phyloP scores from a whole-genome alignment of 1,140 invertebrate genomes.

The Drosophila willistoni region DNA sequence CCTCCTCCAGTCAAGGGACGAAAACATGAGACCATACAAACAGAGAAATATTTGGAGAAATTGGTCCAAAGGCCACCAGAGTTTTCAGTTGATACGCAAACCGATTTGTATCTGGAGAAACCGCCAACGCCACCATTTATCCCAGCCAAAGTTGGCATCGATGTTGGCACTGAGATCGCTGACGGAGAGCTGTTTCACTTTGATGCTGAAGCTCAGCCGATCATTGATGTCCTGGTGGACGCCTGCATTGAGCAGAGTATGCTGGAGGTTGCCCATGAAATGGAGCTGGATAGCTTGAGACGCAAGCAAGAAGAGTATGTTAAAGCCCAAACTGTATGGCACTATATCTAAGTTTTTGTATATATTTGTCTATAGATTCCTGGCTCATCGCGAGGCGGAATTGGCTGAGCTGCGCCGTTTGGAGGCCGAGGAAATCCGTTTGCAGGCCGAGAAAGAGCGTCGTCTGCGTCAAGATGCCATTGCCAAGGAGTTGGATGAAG shows the following conservation, averaged over 20 bases:
- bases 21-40: constrained; percentile 93
- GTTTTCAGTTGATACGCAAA: constrained; percentile 90
- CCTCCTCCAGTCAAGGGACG: constrained; percentile 90
- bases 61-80: constrained; percentile 89
- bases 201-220: constrained; percentile 93
- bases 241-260: constrained; percentile 94
- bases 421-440: constrained; percentile 88
- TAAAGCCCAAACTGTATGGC: neutral
- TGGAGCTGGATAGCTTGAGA: constrained; percentile 89
- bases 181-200: constrained; percentile 96
- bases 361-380: constrained; percentile 83
- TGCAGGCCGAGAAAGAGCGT: constrained; percentile 86
- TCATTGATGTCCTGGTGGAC: constrained; percentile 93
- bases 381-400: constrained; percentile 91
- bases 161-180: constrained; percentile 92
- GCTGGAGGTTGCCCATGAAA: constrained; percentile 91
- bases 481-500: constrained; percentile 71
- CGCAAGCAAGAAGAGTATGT: constrained; percentile 88
- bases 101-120: constrained; percentile 92
- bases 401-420: constrained; percentile 90
- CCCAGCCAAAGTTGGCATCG: constrained; percentile 90
- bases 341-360: neutral
- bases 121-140: constrained; percentile 89
- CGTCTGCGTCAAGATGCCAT: constrained; percentile 74
- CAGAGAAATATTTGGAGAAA: constrained; percentile 94